Evolutionary conservation across 2,888 invertebrate species (phyloP).

Genomic region (Druceiella hillmani): DNA sequence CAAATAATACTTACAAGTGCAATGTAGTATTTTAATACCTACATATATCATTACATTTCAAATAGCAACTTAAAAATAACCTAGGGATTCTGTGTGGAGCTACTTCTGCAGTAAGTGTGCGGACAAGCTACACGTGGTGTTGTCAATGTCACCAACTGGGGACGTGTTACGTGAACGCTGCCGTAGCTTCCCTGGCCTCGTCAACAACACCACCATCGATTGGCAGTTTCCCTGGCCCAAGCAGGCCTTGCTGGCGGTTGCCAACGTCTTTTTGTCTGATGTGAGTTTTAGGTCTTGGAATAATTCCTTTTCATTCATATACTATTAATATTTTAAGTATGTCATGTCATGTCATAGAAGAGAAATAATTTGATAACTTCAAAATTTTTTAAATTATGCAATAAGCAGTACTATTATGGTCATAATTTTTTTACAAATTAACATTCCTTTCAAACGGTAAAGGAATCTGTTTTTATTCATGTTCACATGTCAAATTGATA

Average conservation of each 20-base stretch:
- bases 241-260: conserved; percentile 83
- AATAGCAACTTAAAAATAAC: conserved; percentile 3
- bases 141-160: conserved; percentile 86
- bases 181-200: conserved; percentile 86
- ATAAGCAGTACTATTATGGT: too few relatives aligned
- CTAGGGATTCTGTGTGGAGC: conserved; percentile 77
- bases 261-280: conserved; percentile 76
- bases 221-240: conserved; percentile 94
- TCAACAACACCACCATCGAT: conserved; percentile 88
- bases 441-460: too few relatives aligned
- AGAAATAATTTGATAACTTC: conserved; percentile 4
- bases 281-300: conserved; percentile 40
- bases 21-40: conserved; percentile 5
- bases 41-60: conserved; percentile 1
- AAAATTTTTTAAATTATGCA: too few relatives aligned
- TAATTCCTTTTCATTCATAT: not conserved
- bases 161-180: conserved; percentile 79
- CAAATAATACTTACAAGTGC: conserved; percentile 3
- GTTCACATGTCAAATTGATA: too few relatives aligned
- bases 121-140: conserved; percentile 84
- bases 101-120: conserved; percentile 72
- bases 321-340: conserved; percentile 2
- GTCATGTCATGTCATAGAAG: not conserved
- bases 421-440: too few relatives aligned
- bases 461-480: too few relatives aligned